Evolutionary conservation across 2,113 vertebrate species (phyloP).

Genomic region (Pterocles gutturalis): DNA sequence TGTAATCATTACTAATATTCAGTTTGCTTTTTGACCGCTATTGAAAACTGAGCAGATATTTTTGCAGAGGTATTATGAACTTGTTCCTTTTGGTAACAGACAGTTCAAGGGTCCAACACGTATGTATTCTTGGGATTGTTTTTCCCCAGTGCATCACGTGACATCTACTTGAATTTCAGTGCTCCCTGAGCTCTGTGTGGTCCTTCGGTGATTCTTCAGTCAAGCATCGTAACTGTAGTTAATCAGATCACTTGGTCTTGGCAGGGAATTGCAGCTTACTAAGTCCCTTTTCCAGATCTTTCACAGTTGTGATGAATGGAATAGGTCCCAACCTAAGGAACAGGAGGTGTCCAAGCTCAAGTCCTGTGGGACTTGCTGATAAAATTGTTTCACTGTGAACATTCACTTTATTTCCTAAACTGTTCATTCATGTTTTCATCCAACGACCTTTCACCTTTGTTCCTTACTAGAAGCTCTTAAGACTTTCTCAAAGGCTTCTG

Average conservation of each 20-base stretch:
- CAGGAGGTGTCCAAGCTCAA: not conserved
- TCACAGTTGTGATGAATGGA: not conserved
- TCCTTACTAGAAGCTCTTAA: no score
- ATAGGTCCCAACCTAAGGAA: not conserved
- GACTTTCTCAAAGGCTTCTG: not conserved
- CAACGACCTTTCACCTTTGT: not conserved
- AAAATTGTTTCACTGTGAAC: not conserved
- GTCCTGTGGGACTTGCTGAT: not conserved
- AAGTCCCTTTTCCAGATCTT: not conserved
- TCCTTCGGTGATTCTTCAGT: not conserved
- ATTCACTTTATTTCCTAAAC: not conserved
- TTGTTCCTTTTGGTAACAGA: not conserved
- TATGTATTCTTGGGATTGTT: not conserved
- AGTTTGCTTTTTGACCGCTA: not conserved
- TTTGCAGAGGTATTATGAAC: not conserved
- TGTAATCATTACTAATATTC: not conserved
- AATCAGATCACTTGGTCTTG: not conserved
- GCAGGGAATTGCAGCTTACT: not conserved
- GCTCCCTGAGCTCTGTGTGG: not conserved
- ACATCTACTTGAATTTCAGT: not conserved
- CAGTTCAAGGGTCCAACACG: accelerated
- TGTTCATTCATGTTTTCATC: not conserved
- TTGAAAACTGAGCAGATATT: not conserved
- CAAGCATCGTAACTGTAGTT: not conserved
- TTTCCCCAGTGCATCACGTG: not conserved